Conservation (phyloP, 2,113 vertebrate species). For the Passer montanus region DNA sequence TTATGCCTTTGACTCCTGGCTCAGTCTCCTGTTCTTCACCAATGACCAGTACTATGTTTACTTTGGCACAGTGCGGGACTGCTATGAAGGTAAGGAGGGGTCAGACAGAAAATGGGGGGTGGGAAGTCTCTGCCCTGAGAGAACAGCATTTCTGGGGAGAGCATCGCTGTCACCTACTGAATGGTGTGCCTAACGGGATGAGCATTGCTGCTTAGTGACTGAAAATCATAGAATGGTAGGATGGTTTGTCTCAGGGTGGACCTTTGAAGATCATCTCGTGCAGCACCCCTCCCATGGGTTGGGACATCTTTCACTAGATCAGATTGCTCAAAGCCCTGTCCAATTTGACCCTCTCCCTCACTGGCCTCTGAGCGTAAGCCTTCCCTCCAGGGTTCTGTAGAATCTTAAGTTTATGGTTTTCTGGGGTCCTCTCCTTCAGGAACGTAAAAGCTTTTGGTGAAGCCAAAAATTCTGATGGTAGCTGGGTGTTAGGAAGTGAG, state of each 20-base stretch:
- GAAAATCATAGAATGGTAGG: neutral
- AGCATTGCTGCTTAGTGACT: neutral
- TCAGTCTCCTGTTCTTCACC: constrained; percentile 98
- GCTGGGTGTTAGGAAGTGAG: neutral
- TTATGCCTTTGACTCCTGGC: constrained; percentile 96
- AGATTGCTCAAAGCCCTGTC: neutral
- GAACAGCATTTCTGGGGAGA: neutral
- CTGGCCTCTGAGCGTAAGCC: neutral
- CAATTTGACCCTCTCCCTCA: neutral
- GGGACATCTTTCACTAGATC: neutral
- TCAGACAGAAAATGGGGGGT: neutral
- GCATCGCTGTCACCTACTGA: neutral
- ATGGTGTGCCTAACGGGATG: neutral
- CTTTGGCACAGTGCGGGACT: constrained; percentile 93
- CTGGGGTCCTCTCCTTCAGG: neutral
- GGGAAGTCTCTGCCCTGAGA: neutral
- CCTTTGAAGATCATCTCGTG: neutral
- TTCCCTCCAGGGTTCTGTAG: neutral
- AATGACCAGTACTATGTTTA: constrained; percentile 98
- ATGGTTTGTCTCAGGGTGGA: neutral
- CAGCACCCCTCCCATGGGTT: neutral
- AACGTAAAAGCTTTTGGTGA: neutral
- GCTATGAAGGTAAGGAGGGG: constrained; percentile 89
- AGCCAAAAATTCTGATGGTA: neutral
- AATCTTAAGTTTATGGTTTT: neutral